Percentiles rank a stretch among this genome's conserved stretches.
Conservation (phyloP, 2,113 vertebrate genomes). For the Hippocampus zosterae region DNA sequence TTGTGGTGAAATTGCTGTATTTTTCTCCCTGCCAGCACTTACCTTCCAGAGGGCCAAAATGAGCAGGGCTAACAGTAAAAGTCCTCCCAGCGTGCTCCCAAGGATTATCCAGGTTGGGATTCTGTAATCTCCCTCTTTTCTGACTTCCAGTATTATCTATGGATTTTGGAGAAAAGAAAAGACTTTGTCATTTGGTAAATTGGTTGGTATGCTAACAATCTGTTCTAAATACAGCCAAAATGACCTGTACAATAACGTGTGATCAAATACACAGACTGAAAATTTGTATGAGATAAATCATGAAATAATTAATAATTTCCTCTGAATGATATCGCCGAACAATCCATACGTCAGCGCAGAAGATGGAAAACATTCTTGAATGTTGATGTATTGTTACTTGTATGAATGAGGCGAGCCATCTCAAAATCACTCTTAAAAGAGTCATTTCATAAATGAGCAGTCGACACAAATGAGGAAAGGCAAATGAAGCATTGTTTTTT, state of each 20-base stretch:
- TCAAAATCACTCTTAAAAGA: background rate
- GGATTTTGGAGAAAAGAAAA: background rate
- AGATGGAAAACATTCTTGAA: background rate
- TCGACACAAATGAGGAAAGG: background rate
- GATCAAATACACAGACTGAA: background rate
- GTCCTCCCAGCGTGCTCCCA: conserved; percentile 88
- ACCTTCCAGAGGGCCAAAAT: conserved; percentile 93
- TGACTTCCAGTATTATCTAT: conserved; percentile 86
- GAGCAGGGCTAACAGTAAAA: conserved; percentile 88
- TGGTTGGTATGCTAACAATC: background rate
- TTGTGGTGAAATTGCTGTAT: background rate
- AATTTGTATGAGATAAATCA: background rate
- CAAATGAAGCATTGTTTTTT: background rate
- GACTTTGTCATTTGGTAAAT: background rate
- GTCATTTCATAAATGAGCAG: background rate
- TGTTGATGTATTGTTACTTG: background rate
- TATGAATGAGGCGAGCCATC: background rate
- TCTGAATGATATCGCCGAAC: background rate
- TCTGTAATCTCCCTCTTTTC: conserved; percentile 84
- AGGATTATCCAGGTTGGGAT: conserved; percentile 93
- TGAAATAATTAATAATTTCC: background rate
- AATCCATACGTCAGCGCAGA: background rate
- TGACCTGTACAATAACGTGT: background rate
- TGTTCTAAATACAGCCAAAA: background rate
- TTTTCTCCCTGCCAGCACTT: conserved; percentile 3